Evolutionary conservation across 2,113 vertebrate species (phyloP).

Genomic region (Tichodroma muraria): DNA sequence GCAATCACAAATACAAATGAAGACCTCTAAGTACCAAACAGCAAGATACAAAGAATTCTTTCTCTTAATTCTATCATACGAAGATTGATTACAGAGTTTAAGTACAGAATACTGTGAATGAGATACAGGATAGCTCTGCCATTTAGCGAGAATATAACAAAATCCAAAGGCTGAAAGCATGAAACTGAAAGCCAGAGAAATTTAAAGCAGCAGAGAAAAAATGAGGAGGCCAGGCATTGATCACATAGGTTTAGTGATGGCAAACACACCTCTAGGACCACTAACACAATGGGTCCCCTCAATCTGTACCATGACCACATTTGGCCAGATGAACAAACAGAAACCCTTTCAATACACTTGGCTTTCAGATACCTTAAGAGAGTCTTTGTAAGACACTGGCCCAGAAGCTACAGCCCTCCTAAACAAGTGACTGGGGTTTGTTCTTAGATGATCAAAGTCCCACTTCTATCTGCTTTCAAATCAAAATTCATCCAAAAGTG

Average conservation of each 20-base stretch:
- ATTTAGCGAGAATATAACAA: neutral
- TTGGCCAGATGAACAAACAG: neutral
- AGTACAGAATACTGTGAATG: neutral
- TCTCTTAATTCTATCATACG: neutral
- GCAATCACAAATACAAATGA: neutral
- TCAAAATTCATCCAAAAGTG: neutral
- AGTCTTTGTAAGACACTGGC: neutral
- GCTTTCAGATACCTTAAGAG: neutral
- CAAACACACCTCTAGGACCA: neutral
- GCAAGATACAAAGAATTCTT: neutral
- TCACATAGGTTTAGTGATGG: neutral
- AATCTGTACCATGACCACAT: neutral
- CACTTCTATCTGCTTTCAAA: neutral
- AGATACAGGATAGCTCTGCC: neutral
- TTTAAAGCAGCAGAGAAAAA: neutral
- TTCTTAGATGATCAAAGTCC: neutral
- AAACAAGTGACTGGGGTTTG: neutral
- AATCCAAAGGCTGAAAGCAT: neutral
- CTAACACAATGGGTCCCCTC: neutral
- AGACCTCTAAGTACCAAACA: neutral
- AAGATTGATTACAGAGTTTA: neutral
- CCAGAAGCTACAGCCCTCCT: neutral
- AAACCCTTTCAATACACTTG: neutral
- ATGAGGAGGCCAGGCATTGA: neutral
- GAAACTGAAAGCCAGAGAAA: neutral